Base-by-base conservation (phyloP, 2,888 invertebrate species). In the Saturnia japonica region DNA sequence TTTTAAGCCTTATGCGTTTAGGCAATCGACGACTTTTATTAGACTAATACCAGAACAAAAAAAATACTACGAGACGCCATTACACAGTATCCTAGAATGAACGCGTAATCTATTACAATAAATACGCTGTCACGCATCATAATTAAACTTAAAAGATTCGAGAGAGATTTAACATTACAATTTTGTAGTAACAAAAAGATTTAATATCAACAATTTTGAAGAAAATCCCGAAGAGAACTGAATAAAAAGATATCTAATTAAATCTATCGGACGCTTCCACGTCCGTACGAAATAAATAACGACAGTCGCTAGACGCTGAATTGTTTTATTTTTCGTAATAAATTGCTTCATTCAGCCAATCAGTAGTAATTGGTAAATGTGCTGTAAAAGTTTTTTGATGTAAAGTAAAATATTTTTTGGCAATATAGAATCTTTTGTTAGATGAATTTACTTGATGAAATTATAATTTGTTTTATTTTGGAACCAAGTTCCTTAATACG, bases 211-310 rank as follows among this genome's bases (percentile, higher is more conserved):
- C 76, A 82, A 80, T 84, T 85, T 76, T 74, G 74, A 75, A 75
- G 72, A 74, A 34, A 74, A 75, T 75, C 76, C 40, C 75, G 75
- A 67, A 70, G 68, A 73, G 77, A 76, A 76, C 72, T 76, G 75
- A 77, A 78, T 80, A 82, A 83, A 80, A 78, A 76, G 78, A 60
- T 60, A 77, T 82, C 78, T 80, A 85, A 86, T 87, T 87, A 86
- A 85, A 85, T 80, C 42, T 54, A 57, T 54, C 16, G 57, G 57
- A 60, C 68, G 79, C 81, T 77, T 76, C 72, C 72, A 74, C 76
- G 76, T 78, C 57, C 28, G 75, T 68, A 72, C 73, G 75, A 80
- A 82, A 85, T 80, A 85, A 83, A 83, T 83, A 77, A 78, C 76
- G 73, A 75, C 77, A 72, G 80, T 64, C 34, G 74, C 68, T 73